phyloP scores from a whole-genome alignment of 2,113 vertebrate genomes.

The Cyrtonyx montezumae region DNA sequence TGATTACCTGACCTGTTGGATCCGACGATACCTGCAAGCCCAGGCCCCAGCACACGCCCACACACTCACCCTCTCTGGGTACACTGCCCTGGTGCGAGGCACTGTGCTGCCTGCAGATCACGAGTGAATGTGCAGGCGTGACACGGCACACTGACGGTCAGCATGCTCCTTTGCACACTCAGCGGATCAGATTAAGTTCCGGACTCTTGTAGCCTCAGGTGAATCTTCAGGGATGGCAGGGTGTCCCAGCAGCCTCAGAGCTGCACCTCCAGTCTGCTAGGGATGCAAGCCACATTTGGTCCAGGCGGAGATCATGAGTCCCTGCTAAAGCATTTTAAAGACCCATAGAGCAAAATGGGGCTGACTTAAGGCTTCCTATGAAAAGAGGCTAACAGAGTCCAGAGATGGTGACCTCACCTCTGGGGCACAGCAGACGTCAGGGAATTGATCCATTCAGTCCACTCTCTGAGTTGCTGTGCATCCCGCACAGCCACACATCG shows the following conservation, averaged over 20 bases:
- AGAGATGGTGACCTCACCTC: background rate
- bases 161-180: background rate
- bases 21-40: accelerated
- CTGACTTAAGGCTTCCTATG: background rate
- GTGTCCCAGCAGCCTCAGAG: background rate
- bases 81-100: accelerated
- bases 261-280: background rate
- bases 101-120: background rate
- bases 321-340: background rate
- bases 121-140: background rate
- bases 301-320: background rate
- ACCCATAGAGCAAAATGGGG: background rate
- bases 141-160: background rate
- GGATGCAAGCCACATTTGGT: accelerated
- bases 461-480: background rate
- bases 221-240: background rate
- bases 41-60: accelerated
- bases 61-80: background rate
- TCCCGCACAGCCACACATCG: background rate
- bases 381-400: background rate
- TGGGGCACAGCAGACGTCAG: background rate
- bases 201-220: background rate
- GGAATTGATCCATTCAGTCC: background rate
- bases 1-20: accelerated
- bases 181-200: background rate